phyloP scores from a whole-genome alignment of 2,113 vertebrate genomes.

The Synodontis membranacea region DNA sequence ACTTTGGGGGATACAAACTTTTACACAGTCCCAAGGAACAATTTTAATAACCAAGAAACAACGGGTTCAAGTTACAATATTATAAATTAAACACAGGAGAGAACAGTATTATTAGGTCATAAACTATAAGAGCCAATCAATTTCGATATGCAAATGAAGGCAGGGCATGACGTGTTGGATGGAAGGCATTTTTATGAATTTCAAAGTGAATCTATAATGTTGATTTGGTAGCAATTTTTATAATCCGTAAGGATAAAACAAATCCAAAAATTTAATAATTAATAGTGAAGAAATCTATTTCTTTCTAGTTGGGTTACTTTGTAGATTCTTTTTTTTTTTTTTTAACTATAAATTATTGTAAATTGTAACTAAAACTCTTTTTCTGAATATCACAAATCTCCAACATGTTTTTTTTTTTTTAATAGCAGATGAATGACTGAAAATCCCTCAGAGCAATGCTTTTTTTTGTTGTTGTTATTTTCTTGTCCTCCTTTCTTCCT shows the following conservation, averaged over 20 bases:
- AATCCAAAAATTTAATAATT: not conserved
- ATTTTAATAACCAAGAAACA: not conserved
- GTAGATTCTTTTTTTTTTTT: not conserved
- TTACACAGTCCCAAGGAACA: not conserved
- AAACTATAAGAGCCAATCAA: not conserved
- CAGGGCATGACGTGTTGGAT: not conserved
- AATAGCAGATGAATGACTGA: not conserved
- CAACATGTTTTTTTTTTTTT: too few relatives aligned
- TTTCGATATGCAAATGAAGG: not conserved
- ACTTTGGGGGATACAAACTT: not conserved
- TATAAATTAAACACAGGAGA: not conserved
- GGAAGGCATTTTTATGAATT: not conserved
- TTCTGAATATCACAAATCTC: not conserved
- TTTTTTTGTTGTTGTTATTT: too few relatives aligned
- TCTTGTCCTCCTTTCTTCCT: not conserved
- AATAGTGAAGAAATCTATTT: not conserved
- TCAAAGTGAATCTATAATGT: not conserved
- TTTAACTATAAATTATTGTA: too few relatives aligned
- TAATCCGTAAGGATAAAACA: not conserved
- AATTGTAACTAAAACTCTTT: not conserved
- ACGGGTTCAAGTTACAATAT: not conserved
- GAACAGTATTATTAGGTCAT: not conserved
- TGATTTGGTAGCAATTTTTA: not conserved
- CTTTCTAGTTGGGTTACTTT: not conserved
- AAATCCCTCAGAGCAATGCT: not conserved